These are phyloP conservation scores for Tricholauxania praeusta DNA, from an alignment of 2,888 invertebrate species.

Conservation along the genomic window DNA sequence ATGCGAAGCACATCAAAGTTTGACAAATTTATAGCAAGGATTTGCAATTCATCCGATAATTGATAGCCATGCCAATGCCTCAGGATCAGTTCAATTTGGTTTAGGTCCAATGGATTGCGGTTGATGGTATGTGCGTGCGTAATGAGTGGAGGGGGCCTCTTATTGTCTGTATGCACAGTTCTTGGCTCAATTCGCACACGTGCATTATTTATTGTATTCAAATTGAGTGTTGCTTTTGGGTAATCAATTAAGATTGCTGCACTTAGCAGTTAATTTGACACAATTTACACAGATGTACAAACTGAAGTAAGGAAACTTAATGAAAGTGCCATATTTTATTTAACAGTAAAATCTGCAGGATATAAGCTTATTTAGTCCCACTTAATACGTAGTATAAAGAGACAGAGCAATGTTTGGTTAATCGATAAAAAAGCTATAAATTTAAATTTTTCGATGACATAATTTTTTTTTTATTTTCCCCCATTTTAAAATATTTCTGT, in stretches of 20 bases:
- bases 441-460: no score
- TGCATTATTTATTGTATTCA: conserved; percentile 35
- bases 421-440: no score
- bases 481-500: no score
- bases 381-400: no score
- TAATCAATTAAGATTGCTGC: not conserved
- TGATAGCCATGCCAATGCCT: conserved; percentile 33
- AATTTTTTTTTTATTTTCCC: no score
- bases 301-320: no score
- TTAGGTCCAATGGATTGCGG: not conserved
- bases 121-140: no score
- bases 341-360: no score
- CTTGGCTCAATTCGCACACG: conserved; percentile 15
- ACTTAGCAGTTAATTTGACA: conserved; percentile 18
- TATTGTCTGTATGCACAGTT: conserved; percentile 6
- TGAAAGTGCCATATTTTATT: no score
- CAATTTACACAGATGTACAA: not conserved
- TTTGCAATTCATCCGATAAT: conserved; percentile 43
- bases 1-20: conserved; percentile 28
- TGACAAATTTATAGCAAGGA: conserved; percentile 42
- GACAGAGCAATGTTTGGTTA: no score
- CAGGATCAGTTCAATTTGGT: not conserved
- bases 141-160: not conserved
- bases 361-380: no score
- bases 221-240: conserved; percentile 28